Evolutionary conservation across 2,113 vertebrate species (phyloP), one percentile per base, ranked within the genome.

Genomic region (Podocnemis expansa): DNA sequence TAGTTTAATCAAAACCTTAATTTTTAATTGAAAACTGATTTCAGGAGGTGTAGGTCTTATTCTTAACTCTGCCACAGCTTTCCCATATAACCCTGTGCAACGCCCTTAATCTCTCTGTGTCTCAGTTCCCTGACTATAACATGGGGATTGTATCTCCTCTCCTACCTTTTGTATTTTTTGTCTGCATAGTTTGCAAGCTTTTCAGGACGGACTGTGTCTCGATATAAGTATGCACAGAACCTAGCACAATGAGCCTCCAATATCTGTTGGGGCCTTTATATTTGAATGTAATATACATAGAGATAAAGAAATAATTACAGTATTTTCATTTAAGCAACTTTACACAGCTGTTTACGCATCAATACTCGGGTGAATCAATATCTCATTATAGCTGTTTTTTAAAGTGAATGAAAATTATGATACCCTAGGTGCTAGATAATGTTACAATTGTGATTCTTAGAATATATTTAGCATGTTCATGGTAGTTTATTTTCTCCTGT

Each of bases 381-480:
- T 78, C 82, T 24, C 90, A 56, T 2, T 79, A 88, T 19, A 88
- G 76, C 89, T 81, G 1, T 38, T 89, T 92, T 88, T 92, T 67
- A 11, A 1, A 0, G 78, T 0, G 1, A 51, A 52, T 79, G 85
- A 90, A 14, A 84, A 76, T 86, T 10, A 31, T 8, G 24, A 31
- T 1, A 9, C 45, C 76, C 80, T 21, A 1, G 43, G 10, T 70
- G 38, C 38, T 55, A 1, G 6, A 34, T 8, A 9, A 4, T 4
- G 29, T 29, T 41, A 6, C 73, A 49, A 76, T 34, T 83, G 86
- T 70, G 17, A 79, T 89, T 89, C 10, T 49, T 67, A 56, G 83
- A 10, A 29, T 0, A 0, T 14, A 16, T 19, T 94, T 73, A 47
- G 80, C 19, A 8, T 82, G 73, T 78, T 43, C 34, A 1, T 34